Conservation (phyloP, 2,888 invertebrate genomes). For the Xylota segnis region DNA sequence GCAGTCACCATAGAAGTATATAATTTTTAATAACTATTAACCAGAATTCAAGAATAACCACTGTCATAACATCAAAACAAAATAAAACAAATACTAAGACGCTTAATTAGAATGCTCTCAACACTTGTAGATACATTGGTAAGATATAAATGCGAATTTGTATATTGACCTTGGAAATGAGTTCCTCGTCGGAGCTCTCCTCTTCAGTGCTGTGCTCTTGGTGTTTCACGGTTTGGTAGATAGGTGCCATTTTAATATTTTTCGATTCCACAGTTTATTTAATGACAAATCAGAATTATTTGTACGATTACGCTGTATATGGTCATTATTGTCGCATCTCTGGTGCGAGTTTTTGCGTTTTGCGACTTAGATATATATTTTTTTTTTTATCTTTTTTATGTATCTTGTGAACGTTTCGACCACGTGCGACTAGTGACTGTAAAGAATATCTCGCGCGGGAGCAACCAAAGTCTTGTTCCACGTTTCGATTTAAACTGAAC, state of each 20-base stretch:
- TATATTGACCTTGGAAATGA: constrained; percentile 66
- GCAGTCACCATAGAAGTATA: neutral
- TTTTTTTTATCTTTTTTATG: neutral
- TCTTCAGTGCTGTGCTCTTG: constrained; percentile 27
- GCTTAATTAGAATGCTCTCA: constrained; percentile 25
- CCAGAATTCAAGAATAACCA: constrained; percentile 46
- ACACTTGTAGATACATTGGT: neutral
- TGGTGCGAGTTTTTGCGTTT: neutral
- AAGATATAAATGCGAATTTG: constrained; percentile 26
- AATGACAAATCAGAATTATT: constrained; percentile 82
- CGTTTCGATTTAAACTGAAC: constrained; percentile 65
- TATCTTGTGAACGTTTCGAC: neutral
- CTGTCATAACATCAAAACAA: neutral
- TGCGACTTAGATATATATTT: neutral
- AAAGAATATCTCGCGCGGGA: constrained; percentile 12
- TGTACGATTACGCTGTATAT: constrained; percentile 83
- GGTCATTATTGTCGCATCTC: constrained; percentile 80
- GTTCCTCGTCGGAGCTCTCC: constrained; percentile 58
- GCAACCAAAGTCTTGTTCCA: constrained; percentile 37
- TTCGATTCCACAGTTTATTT: constrained; percentile 5
- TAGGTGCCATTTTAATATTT: neutral
- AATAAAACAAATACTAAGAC: neutral
- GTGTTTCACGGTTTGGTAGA: neutral
- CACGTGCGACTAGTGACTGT: constrained; percentile 9
- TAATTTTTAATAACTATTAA: constrained; percentile 13